Evolutionary conservation across 2,888 invertebrate species (phyloP), one percentile per base, ranked within the genome.

Genomic region (Gryllus longicercus): DNA sequence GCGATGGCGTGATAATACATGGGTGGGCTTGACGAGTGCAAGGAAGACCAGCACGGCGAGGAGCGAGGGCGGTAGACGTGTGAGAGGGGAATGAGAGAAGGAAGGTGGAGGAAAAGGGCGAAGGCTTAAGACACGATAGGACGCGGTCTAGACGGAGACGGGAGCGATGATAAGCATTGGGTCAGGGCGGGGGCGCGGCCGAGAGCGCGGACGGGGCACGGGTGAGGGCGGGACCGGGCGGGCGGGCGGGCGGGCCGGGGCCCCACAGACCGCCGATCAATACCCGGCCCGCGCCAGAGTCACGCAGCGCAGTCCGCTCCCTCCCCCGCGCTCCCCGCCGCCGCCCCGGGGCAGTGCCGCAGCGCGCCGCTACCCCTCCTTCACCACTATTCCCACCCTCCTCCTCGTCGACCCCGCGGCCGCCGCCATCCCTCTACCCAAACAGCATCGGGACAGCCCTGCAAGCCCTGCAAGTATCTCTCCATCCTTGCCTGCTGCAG

Each of bases 231-330:
- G 63, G 63, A 0, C 4, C 51, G 3, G 51, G 51, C 12, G 51
- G 18, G 51, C 51, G 3, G 51, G 51, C n/a, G 63, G 63, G 63
- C 11, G 16, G 16, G 63, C 63, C 14, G 63, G 63, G 63, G 63
- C 63, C 63, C 63, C 63, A 63, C 63, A 63, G 63, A 63, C 63
- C 63, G 63, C 63, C 63, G 63, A 63, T 63, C 63, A 63, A 63
- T 63, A 63, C 63, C 63, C 63, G 63, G 63, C 63, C 63, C 63
- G 63, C 63, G n/a, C 63, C n/a, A n/a, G 63, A 63, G 63, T 63
- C 63, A 63, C 63, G 63, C 63, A 63, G 63, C 63, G 63, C 63
- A 63, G 63, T 63, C 63, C 63, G n/a, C 63, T 11, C 16, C 63
- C 63, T 11, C 63, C 12, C 63, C 63, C 63, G 63, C 63, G 16